These are phyloP conservation scores for Timema podura DNA, from an alignment of 2,888 invertebrate genomes.

Conservation along the genomic window DNA sequence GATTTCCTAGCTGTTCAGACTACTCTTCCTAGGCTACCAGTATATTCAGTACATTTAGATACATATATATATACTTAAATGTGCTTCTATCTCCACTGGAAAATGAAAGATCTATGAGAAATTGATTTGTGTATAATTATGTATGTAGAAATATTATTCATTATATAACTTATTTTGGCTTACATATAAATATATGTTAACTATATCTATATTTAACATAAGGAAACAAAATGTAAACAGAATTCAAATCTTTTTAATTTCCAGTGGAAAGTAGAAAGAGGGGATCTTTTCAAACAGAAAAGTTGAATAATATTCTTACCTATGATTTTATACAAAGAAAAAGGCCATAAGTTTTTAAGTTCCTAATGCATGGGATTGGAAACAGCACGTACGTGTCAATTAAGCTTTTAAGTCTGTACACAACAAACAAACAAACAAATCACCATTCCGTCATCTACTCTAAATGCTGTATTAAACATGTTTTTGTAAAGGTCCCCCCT, in stretches of 20 bases:
- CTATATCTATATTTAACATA: too few relatives aligned
- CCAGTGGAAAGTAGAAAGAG: conserved; percentile 30
- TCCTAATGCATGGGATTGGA: conserved; percentile 22
- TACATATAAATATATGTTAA: conserved; percentile 13
- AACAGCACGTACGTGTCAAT: conserved; percentile 23
- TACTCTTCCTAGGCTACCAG: conserved; percentile 32
- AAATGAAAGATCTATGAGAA: conserved; percentile 29
- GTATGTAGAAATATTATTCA: conserved; percentile 27
- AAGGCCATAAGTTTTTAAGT: conserved; percentile 21
- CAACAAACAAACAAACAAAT: too few relatives aligned
- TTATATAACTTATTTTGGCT: conserved; percentile 27
- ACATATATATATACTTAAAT: conserved; percentile 29
- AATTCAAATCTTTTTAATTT: conserved; percentile 24
- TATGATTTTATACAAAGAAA: conserved; percentile 15
- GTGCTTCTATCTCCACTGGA: conserved; percentile 32
- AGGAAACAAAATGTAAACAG: conserved; percentile 16
- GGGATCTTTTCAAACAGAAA: conserved; percentile 29
- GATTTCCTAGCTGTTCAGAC: conserved; percentile 32
- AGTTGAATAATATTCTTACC: conserved; percentile 18
- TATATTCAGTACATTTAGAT: conserved; percentile 33
- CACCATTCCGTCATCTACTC: too few relatives aligned
- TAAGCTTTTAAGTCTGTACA: conserved; percentile 7
- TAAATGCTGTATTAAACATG: conserved; percentile 7
- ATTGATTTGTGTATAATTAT: conserved; percentile 26
- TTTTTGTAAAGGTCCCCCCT: conserved; percentile 24